Percentiles rank a stretch among this genome's conserved stretches.
Evolutionary conservation across 1,140 invertebrate species (phyloP).

Genomic region (Megalopta genalis): DNA sequence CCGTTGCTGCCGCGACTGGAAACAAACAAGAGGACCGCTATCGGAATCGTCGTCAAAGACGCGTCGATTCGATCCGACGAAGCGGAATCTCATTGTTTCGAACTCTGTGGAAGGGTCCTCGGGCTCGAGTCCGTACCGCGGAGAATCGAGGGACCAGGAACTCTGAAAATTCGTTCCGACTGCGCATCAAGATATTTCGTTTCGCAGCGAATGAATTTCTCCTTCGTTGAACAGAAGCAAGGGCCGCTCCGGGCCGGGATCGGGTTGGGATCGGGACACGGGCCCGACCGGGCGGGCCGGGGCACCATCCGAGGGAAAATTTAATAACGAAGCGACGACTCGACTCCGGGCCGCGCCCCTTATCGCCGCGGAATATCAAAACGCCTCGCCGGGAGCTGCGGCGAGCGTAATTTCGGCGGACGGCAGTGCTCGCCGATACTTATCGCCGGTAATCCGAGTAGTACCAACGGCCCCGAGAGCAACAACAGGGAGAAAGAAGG

Average conservation of each 20-base stretch:
- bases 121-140: background rate
- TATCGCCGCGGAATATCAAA: constrained; percentile 67
- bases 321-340: constrained; percentile 53
- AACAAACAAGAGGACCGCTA: too few relatives aligned
- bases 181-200: constrained; percentile 35
- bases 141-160: constrained; percentile 2
- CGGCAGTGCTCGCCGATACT: constrained; percentile 57
- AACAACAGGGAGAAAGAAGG: background rate
- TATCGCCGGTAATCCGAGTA: constrained; percentile 37
- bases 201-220: constrained; percentile 19
- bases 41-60: too few relatives aligned
- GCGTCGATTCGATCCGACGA: too few relatives aligned
- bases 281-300: background rate
- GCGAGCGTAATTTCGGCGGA: constrained; percentile 66
- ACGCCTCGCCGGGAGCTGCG: constrained; percentile 49
- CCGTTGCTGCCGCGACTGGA: too few relatives aligned
- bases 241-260: background rate
- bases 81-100: too few relatives aligned
- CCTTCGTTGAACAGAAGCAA: constrained; percentile 35
- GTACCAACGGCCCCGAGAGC: constrained; percentile 36
- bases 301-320: constrained; percentile 32
- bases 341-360: background rate
- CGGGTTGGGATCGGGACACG: background rate
- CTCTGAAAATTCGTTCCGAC: constrained; percentile 49
- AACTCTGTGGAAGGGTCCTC: too few relatives aligned